phyloP scores from a whole-genome alignment of 2,888 invertebrate species.

The Drosophila mimica region DNA sequence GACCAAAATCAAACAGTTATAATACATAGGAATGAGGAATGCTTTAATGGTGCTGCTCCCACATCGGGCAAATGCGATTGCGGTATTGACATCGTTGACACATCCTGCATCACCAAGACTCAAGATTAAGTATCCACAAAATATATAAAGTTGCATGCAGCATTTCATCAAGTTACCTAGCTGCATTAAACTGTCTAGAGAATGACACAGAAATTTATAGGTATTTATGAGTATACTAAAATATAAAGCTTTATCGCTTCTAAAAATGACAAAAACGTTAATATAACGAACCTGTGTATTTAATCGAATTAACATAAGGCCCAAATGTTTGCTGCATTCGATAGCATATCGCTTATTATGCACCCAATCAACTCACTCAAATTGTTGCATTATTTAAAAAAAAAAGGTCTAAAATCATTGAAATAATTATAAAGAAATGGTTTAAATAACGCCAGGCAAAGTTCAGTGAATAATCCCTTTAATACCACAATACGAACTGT shows the following conservation, averaged over 20 bases:
- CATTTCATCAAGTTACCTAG: slow-evolving; percentile 3
- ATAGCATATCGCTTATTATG: background rate
- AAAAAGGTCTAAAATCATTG: background rate
- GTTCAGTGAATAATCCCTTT: background rate
- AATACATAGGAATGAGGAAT: slow-evolving; percentile 47
- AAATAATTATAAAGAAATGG: background rate
- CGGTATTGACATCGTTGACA: slow-evolving; percentile 8
- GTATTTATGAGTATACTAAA: background rate
- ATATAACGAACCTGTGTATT: slow-evolving; percentile 3
- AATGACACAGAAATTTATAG: background rate
- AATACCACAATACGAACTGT: background rate
- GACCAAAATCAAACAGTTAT: slow-evolving; percentile 35
- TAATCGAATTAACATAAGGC: slow-evolving; percentile 23
- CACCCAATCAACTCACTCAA: slow-evolving; percentile 3
- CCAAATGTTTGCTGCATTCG: background rate
- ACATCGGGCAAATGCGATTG: slow-evolving; percentile 35
- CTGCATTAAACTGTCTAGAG: background rate
- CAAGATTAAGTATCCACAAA: slow-evolving; percentile 23
- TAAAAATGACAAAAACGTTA: slow-evolving; percentile 6
- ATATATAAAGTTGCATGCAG: background rate
- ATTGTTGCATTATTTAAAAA: slow-evolving; percentile 2
- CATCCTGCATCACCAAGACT: slow-evolving; percentile 7
- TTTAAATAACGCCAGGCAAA: background rate
- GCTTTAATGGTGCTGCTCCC: slow-evolving; percentile 32
- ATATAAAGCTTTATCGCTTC: slow-evolving; percentile 33